Evolutionary conservation across 2,797 vertebrate genomes (phyloP).

Genomic region (Myioborus melanocephalus): DNA sequence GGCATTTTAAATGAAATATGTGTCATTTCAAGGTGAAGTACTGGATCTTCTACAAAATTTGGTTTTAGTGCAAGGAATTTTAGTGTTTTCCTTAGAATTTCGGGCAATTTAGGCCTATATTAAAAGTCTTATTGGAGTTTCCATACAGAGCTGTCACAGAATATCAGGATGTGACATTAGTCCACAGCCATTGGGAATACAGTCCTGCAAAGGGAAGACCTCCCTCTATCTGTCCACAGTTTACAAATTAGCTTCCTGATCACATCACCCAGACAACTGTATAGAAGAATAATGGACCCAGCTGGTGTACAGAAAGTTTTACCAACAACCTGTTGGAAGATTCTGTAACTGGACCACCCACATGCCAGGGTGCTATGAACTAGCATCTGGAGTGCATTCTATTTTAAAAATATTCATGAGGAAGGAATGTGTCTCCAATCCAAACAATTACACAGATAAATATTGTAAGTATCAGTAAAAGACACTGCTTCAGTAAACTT

Average conservation of each 20-base stretch:
- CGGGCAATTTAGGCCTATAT: not conserved
- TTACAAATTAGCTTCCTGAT: not conserved
- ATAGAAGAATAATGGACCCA: not conserved
- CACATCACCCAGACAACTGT: not conserved
- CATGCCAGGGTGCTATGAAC: not conserved
- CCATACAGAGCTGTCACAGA: not conserved
- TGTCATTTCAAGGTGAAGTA: not conserved
- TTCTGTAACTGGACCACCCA: not conserved
- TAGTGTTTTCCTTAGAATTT: not conserved
- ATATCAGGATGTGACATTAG: not conserved
- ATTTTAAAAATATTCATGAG: not conserved
- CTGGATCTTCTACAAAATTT: not conserved
- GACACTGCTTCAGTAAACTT: not conserved
- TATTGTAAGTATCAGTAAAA: not conserved
- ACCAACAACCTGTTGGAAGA: not conserved
- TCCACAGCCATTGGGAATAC: not conserved
- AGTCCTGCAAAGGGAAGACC: not conserved
- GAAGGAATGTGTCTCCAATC: not conserved
- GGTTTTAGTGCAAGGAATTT: not conserved
- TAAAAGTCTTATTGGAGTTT: not conserved
- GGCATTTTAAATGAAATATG: not conserved
- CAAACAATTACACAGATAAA: not conserved
- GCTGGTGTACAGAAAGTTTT: not conserved
- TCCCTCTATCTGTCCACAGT: not conserved
- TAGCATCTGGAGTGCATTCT: not conserved